phyloP scores from a whole-genome alignment of 2,888 invertebrate genomes.

The Scaeva pyrastri region DNA sequence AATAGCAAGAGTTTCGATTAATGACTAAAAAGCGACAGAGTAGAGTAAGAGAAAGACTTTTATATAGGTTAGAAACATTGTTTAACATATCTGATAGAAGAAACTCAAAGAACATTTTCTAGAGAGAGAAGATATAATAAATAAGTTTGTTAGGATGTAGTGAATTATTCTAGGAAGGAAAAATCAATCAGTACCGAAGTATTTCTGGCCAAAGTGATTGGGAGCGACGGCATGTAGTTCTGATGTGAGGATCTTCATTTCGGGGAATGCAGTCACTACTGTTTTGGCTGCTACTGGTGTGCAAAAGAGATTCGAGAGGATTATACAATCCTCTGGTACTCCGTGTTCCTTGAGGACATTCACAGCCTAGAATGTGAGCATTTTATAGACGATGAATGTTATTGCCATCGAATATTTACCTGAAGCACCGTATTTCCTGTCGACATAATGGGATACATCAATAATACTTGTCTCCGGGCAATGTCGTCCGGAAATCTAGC shows the following conservation, averaged over 20 bases:
- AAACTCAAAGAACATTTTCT: constrained; percentile 47
- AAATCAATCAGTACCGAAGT: constrained; percentile 97
- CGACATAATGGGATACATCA: constrained; percentile 99
- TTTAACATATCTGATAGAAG: constrained; percentile 1
- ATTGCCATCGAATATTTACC: constrained; percentile 79
- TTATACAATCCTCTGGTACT: constrained; percentile 96
- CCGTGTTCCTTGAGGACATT: constrained; percentile 97
- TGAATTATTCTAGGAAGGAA: constrained; percentile 53
- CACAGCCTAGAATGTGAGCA: constrained; percentile 89
- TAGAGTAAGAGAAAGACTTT: constrained; percentile 17
- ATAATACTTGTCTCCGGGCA: constrained; percentile 92
- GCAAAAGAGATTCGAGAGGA: constrained; percentile 98
- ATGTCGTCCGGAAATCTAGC: constrained; percentile 99
- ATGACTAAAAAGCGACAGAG: constrained; percentile 11
- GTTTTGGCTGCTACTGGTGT: constrained; percentile 95
- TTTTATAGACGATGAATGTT: neutral
- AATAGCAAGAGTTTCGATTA: constrained; percentile 15
- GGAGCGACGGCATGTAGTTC: constrained; percentile 98
- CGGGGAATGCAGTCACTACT: constrained; percentile 92
- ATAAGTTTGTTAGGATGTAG: constrained; percentile 33
- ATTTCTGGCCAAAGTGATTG: constrained; percentile 99
- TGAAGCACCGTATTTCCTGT: constrained; percentile 98
- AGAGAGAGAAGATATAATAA: constrained; percentile 26
- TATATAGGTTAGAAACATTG: constrained; percentile 16
- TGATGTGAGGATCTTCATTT: constrained; percentile 97